Conservation (phyloP, 2,113 vertebrate species). For the Oreochromis niloticus region DNA sequence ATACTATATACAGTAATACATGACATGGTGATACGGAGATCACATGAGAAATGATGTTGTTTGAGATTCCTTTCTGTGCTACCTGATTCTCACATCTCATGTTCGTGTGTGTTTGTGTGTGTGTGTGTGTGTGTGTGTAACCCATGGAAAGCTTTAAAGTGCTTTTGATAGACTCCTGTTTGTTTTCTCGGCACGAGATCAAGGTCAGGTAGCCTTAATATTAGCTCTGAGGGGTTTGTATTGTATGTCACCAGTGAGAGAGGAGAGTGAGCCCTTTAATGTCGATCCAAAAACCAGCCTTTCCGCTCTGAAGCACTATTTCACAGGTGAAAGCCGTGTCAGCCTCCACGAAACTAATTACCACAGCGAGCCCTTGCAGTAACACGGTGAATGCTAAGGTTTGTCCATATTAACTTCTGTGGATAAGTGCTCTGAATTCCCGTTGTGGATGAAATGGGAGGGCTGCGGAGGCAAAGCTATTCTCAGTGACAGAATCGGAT, state of each 20-base stretch:
- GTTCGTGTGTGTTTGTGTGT: background rate
- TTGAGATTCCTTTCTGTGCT: background rate
- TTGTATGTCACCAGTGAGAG: conserved; percentile 34
- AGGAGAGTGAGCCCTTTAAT: conserved; percentile 40
- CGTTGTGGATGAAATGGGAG: conserved; percentile 13
- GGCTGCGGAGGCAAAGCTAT: conserved; percentile 18
- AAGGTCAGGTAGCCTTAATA: conserved; percentile 55
- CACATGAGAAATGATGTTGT: background rate
- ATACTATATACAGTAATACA: background rate
- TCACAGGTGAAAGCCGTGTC: conserved; percentile 46
- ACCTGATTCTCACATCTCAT: conserved; percentile 7
- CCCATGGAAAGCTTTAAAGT: conserved; percentile 20
- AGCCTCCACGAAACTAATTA: conserved; percentile 26
- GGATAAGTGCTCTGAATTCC: conserved; percentile 21
- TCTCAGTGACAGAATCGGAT: conserved; percentile 55
- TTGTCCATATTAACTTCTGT: conserved; percentile 16
- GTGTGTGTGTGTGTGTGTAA: background rate
- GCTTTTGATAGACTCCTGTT: conserved; percentile 38
- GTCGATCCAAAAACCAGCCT: conserved; percentile 43
- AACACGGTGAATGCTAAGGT: background rate
- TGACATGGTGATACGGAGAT: background rate
- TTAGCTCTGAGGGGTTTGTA: conserved; percentile 30
- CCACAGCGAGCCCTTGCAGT: background rate
- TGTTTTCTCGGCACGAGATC: conserved; percentile 49
- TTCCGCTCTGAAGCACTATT: conserved; percentile 37